Evolutionary conservation across 2,888 invertebrate genomes (phyloP).

Genomic region (Oxytorus armatus): DNA sequence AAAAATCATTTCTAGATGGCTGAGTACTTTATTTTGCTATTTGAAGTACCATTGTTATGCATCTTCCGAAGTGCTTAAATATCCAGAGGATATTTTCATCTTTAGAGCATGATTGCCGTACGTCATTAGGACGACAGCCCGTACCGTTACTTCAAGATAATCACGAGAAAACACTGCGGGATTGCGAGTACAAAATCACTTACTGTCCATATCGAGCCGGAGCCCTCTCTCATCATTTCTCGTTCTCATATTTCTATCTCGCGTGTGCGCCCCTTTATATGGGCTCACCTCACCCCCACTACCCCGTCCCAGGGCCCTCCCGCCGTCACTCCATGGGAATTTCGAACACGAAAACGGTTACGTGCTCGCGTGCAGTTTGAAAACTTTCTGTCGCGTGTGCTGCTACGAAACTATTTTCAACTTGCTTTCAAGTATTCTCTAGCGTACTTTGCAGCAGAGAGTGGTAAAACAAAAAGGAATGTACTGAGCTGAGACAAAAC

Average conservation of each 20-base stretch:
- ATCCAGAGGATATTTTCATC: not conserved
- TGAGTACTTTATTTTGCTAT: not conserved
- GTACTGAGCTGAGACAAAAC: not conserved
- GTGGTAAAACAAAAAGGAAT: too few species aligned
- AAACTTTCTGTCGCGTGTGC: conserved; percentile 43
- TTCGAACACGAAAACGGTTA: conserved; percentile 51
- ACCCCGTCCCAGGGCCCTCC: not conserved
- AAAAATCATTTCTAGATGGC: too few species aligned
- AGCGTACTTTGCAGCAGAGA: conserved; percentile 21
- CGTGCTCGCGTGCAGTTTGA: conserved; percentile 46
- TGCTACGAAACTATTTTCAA: conserved; percentile 30
- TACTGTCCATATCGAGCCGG: conserved; percentile 26
- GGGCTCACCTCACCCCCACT: conserved; percentile 14
- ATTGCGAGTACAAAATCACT: conserved; percentile 42
- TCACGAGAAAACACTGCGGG: conserved; percentile 23
- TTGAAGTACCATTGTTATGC: not conserved
- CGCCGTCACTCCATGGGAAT: conserved; percentile 20
- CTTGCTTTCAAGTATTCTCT: conserved; percentile 29
- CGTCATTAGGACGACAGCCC: conserved; percentile 27
- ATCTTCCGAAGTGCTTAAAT: not conserved
- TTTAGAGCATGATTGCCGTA: conserved; percentile 20
- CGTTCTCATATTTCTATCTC: conserved; percentile 20
- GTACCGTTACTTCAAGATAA: conserved; percentile 29
- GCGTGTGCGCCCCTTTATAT: conserved; percentile 25
- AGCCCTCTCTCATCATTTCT: not conserved